phyloP scores from a whole-genome alignment of 2,888 invertebrate species.

The Marasmarcha lunaedactyla region DNA sequence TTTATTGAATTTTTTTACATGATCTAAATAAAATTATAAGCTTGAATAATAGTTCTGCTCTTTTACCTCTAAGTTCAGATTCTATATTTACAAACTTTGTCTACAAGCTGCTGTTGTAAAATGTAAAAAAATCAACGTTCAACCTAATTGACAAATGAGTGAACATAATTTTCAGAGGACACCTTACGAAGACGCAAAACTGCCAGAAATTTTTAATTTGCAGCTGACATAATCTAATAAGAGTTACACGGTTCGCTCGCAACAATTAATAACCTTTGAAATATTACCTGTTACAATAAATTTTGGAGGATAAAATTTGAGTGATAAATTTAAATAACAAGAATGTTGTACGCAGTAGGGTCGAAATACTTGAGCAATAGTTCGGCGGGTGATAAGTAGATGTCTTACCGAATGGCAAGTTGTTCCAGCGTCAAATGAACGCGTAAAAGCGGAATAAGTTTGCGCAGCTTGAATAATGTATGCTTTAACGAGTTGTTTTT shows the following conservation, averaged over 20 bases:
- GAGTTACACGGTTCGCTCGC: slow-evolving; percentile 64
- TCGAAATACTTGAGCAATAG: slow-evolving; percentile 59
- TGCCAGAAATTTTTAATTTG: slow-evolving; percentile 70
- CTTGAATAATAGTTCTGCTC: too few relatives aligned
- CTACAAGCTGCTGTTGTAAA: too few relatives aligned
- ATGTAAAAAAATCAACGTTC: too few relatives aligned
- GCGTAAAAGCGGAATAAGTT: slow-evolving; percentile 67
- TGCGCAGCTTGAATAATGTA: slow-evolving; percentile 67
- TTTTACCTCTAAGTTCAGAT: too few relatives aligned
- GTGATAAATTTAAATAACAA: slow-evolving; percentile 70
- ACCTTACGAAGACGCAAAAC: slow-evolving; percentile 65
- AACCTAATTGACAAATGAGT: slow-evolving; percentile 65
- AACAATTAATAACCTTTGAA: slow-evolving; percentile 69
- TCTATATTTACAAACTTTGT: too few relatives aligned
- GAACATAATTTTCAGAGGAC: slow-evolving; percentile 69
- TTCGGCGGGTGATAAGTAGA: slow-evolving; percentile 57
- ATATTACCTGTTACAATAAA: slow-evolving; percentile 68
- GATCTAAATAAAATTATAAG: too few relatives aligned
- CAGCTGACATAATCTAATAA: slow-evolving; percentile 70
- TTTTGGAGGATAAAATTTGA: slow-evolving; percentile 66
- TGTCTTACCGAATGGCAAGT: slow-evolving; percentile 47
- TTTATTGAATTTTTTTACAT: too few relatives aligned
- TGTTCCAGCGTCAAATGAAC: slow-evolving; percentile 60
- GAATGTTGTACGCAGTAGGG: slow-evolving; percentile 25
- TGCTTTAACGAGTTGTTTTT: slow-evolving; percentile 70